Evolutionary conservation across 2,797 vertebrate species (phyloP).

Genomic region (Eulemur rubriventer): DNA sequence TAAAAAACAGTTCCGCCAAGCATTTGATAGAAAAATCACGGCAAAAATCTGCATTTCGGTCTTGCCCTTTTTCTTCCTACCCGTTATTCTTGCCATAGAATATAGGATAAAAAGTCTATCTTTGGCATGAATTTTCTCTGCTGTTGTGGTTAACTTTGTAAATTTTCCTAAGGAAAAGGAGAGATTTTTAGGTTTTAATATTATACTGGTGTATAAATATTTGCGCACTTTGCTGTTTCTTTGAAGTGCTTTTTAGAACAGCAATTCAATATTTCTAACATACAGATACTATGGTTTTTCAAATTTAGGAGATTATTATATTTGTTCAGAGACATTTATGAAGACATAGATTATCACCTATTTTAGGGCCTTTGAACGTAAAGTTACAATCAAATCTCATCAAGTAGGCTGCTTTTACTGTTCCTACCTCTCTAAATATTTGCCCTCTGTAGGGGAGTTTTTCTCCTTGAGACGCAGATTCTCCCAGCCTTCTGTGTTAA

Average conservation of each 20-base stretch:
- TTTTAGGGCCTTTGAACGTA: slow-evolving; percentile 25
- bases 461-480: slow-evolving; percentile 11
- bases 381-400: background rate
- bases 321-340: slow-evolving; percentile 35
- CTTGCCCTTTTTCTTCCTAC: background rate
- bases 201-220: slow-evolving; percentile 26
- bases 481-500: slow-evolving; percentile 32
- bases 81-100: background rate
- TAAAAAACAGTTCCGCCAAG: background rate
- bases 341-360: slow-evolving; percentile 31
- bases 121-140: slow-evolving; percentile 17
- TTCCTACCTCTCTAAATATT: slow-evolving; percentile 28
- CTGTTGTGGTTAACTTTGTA: slow-evolving; percentile 35
- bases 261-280: slow-evolving; percentile 40
- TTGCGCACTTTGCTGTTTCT: slow-evolving; percentile 18
- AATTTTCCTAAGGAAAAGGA: too few relatives aligned
- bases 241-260: slow-evolving; percentile 56
- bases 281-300: background rate
- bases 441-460: background rate
- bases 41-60: background rate
- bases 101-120: background rate
- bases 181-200: slow-evolving; percentile 41
- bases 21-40: slow-evolving; percentile 6
- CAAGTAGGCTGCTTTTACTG: background rate
- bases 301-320: slow-evolving; percentile 33